Percentiles rank a stretch among this genome's conserved stretches.
phyloP scores from a whole-genome alignment of 2,888 invertebrate species.

The Linnaemya vulpina region DNA sequence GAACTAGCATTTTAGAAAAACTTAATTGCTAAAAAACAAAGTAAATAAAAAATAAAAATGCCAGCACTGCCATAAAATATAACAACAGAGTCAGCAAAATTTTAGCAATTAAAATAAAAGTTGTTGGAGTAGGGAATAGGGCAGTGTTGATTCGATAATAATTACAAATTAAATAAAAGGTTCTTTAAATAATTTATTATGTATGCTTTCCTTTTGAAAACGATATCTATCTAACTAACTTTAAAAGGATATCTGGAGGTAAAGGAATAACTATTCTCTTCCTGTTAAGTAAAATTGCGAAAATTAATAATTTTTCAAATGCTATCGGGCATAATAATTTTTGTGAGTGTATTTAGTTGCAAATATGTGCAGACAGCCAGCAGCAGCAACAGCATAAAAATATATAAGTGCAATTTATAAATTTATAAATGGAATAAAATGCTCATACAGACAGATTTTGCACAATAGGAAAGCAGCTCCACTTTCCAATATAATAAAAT shows the following conservation, averaged over 20 bases:
- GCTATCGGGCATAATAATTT: background rate
- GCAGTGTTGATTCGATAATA: background rate
- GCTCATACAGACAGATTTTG: slow-evolving; percentile 16
- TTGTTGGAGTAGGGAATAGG: background rate
- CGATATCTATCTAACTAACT: no score
- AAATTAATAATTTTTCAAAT: no score
- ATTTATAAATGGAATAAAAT: slow-evolving; percentile 13
- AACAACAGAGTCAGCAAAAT: slow-evolving; percentile 31
- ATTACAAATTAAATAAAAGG: no score
- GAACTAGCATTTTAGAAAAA: slow-evolving; percentile 1
- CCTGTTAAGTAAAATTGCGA: no score
- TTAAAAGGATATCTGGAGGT: no score
- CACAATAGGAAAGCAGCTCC: slow-evolving; percentile 10
- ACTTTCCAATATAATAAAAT: slow-evolving; percentile 68
- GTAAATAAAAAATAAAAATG: background rate
- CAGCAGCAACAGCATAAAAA: background rate
- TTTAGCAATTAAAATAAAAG: background rate
- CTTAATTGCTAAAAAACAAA: background rate
- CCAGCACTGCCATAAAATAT: background rate
- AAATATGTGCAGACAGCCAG: slow-evolving; percentile 17
- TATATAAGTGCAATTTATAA: slow-evolving; percentile 2
- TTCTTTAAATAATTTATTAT: no score
- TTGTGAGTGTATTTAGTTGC: slow-evolving; percentile 6
- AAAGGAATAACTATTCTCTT: no score
- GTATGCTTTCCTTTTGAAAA: no score